Evolutionary conservation across 2,797 vertebrate species (phyloP).

Genomic region (Cyclura pinguis): DNA sequence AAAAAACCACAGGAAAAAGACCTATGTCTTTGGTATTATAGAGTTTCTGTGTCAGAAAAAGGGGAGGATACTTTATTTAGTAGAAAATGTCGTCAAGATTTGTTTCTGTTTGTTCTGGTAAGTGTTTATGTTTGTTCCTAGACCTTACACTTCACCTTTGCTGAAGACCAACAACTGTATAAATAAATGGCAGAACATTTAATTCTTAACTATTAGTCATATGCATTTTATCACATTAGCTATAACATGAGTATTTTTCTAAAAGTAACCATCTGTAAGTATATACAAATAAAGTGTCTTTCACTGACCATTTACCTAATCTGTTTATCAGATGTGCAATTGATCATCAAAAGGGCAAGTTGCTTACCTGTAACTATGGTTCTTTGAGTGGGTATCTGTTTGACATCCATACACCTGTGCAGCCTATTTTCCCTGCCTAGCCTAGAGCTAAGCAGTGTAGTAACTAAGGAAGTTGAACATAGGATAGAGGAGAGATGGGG

Average conservation of each 20-base stretch:
- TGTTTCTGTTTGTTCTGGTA: neutral
- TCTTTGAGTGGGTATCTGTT: too few relatives aligned
- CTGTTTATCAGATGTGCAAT: neutral
- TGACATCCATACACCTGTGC: too few relatives aligned
- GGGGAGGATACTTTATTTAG: fast-evolving
- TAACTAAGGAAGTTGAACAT: too few relatives aligned
- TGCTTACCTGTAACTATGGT: too few relatives aligned
- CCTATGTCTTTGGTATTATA: neutral
- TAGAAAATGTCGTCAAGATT: neutral
- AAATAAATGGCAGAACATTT: neutral
- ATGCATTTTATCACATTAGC: neutral
- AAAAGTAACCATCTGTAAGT: neutral
- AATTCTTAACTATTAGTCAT: neutral
- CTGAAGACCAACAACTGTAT: neutral
- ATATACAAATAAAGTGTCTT: neutral
- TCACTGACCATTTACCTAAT: too few relatives aligned
- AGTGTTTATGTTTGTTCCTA: neutral
- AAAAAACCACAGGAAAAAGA: neutral
- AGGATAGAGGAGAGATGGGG: too few relatives aligned
- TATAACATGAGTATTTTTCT: neutral
- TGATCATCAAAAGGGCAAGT: neutral
- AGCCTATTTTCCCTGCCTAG: too few relatives aligned
- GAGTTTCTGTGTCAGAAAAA: neutral
- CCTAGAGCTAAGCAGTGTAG: too few relatives aligned
- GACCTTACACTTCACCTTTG: neutral